Conservation (phyloP, 92 coral and sea anemone species). For the Zoanthus sociatus region DNA sequence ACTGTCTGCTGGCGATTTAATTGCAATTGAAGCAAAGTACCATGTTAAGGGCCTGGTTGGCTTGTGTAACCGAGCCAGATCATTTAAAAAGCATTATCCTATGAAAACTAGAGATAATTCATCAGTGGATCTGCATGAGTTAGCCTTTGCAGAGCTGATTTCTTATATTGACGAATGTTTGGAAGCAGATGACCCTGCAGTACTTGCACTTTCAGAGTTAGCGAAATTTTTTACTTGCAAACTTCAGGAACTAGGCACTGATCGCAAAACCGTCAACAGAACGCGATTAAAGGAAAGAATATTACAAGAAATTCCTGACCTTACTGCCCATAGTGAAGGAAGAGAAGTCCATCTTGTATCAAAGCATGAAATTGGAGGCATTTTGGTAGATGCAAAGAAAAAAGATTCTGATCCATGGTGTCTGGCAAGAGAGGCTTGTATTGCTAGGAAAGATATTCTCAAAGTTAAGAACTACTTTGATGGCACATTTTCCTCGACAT, state of each 20-base stretch:
- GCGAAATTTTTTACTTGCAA: background rate
- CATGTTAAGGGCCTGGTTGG: constrained; percentile 57
- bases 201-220: constrained; percentile 61
- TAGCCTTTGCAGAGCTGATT: constrained; percentile 71
- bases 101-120: constrained; percentile 18
- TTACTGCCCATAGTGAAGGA: constrained; percentile 71
- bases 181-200: constrained; percentile 49
- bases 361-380: constrained; percentile 65
- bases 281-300: constrained; percentile 71
- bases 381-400: background rate
- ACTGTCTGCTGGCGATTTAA: constrained; percentile 64
- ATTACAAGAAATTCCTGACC: constrained; percentile 65
- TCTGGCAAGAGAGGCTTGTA: constrained; percentile 44
- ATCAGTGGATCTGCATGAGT: constrained; percentile 36
- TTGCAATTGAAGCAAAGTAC: constrained; percentile 75
- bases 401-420: constrained; percentile 50
- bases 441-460: constrained; percentile 37
- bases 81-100: constrained; percentile 53
- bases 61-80: constrained; percentile 55
- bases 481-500: constrained; percentile 32
- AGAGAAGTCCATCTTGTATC: constrained; percentile 62
- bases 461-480: background rate
- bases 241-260: background rate
- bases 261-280: constrained; percentile 5
- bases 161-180: constrained; percentile 71